Evolutionary conservation across 1,140 invertebrate genomes (phyloP).

Genomic region (Planococcus citri): DNA sequence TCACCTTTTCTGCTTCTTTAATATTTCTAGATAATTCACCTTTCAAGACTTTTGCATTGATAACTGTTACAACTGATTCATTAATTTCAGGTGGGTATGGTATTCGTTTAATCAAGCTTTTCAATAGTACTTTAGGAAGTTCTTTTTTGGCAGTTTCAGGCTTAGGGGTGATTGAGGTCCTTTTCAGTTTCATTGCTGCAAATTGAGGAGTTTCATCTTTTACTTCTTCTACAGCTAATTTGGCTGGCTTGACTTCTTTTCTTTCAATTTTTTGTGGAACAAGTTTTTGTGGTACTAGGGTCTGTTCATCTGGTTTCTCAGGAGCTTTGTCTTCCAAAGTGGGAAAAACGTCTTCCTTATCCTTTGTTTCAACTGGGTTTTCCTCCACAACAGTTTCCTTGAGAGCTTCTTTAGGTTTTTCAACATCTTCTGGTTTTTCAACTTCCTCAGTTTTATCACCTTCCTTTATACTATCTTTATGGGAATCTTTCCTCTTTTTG

Average conservation of each 20-base stretch:
- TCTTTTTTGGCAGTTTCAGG: slow-evolving; percentile 37
- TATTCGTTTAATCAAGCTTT: slow-evolving; percentile 46
- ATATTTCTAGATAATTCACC: slow-evolving; percentile 33
- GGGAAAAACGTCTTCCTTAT: no score
- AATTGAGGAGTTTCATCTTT: slow-evolving; percentile 40
- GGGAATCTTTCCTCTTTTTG: slow-evolving; percentile 5
- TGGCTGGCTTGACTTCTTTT: slow-evolving; percentile 33
- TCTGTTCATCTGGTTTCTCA: slow-evolving; percentile 28
- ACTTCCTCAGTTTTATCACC: not conserved
- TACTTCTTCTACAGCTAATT: slow-evolving; percentile 30
- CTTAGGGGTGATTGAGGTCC: slow-evolving; percentile 38
- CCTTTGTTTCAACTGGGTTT: not conserved
- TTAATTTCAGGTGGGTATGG: slow-evolving; percentile 29
- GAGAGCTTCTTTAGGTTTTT: not conserved
- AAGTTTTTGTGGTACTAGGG: slow-evolving; percentile 19
- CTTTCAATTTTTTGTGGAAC: slow-evolving; percentile 30
- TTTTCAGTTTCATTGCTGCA: slow-evolving; percentile 48
- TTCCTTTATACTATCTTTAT: not conserved
- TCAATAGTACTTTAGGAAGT: slow-evolving; percentile 49
- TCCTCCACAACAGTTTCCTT: not conserved
- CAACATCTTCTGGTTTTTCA: not conserved
- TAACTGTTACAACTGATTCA: slow-evolving; percentile 29
- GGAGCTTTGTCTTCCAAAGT: not conserved
- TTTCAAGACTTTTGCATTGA: slow-evolving; percentile 23
- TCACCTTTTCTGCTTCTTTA: slow-evolving; percentile 33